Conservation (phyloP, 30 jellyfish, hydroid and myxozoan species). For the Cassiopea xamachana region DNA sequence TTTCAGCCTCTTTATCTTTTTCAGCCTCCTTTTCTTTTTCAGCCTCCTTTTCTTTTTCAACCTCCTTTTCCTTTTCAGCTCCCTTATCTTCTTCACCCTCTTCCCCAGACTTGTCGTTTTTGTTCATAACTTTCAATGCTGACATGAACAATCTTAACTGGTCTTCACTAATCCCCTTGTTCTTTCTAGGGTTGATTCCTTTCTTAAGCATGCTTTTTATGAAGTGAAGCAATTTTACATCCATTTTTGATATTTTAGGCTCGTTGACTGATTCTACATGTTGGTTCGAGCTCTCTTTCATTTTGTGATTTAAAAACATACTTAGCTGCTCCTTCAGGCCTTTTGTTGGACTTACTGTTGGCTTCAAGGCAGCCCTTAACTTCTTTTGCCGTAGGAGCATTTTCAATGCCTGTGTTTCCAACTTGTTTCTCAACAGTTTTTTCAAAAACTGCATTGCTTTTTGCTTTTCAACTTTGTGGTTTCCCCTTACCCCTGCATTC, state of each 20-base stretch:
- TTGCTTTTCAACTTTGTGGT: conserved; percentile 48
- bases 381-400: conserved; percentile 37
- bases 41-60: conserved; percentile 2
- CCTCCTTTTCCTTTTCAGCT: conserved; percentile 1
- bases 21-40: conserved; percentile 11
- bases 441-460: conserved; percentile 48
- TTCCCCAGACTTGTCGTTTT: background rate
- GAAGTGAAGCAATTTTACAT: conserved; percentile 49
- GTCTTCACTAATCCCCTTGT: conserved; percentile 29
- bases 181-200: conserved; percentile 24
- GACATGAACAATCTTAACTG: conserved; percentile 39
- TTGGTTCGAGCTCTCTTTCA: conserved; percentile 5
- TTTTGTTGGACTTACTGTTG: conserved; percentile 26
- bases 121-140: conserved; percentile 40
- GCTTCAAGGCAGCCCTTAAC: conserved; percentile 22
- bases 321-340: conserved; percentile 34
- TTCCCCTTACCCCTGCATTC: conserved; percentile 28
- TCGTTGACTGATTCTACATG: background rate
- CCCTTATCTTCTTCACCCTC: conserved; percentile 1
- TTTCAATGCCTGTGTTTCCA: conserved; percentile 54
- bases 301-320: conserved; percentile 16
- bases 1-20: conserved; percentile 14
- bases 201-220: conserved; percentile 56
- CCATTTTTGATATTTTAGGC: conserved; percentile 36
- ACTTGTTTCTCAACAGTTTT: conserved; percentile 42